Conservation (phyloP, 2,113 vertebrate genomes). For the Balaeniceps rex region DNA sequence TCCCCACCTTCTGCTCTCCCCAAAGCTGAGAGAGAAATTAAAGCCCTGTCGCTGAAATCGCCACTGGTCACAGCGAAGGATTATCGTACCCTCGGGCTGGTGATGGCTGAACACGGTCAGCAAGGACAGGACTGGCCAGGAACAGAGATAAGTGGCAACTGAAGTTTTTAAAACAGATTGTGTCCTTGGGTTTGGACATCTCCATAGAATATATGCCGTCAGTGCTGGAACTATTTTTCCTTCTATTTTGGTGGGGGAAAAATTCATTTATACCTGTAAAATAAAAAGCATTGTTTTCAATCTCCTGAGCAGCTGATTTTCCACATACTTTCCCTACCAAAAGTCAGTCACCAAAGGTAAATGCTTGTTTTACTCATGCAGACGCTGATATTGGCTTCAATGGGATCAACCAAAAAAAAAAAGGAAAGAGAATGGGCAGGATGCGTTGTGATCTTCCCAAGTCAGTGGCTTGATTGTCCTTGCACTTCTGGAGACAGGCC, state of each 20-base stretch:
- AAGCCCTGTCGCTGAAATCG: accelerated
- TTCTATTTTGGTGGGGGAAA: not conserved
- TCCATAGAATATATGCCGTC: not conserved
- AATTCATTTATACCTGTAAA: not conserved
- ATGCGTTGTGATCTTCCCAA: not conserved
- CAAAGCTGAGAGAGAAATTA: not conserved
- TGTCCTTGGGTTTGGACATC: not conserved
- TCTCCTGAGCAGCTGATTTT: not conserved
- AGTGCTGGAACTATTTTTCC: not conserved
- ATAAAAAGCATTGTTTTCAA: not conserved
- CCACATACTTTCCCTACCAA: not conserved
- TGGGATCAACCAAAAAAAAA: not conserved
- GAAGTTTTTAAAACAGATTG: not conserved
- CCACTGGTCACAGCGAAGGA: accelerated
- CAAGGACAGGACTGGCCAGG: not conserved
- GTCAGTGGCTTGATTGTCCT: not conserved
- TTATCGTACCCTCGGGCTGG: accelerated
- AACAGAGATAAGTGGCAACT: not conserved
- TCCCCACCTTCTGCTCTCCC: not conserved
- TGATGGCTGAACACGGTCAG: not conserved
- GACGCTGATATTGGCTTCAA: not conserved
- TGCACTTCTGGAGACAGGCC: not conserved
- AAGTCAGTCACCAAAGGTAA: not conserved
- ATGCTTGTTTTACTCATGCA: not conserved
- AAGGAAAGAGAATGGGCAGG: not conserved